A percentile compares a stretch with the other conserved stretches of the same genome.
Conservation (phyloP, 2,113 vertebrate genomes). For the Macrotus californicus region DNA sequence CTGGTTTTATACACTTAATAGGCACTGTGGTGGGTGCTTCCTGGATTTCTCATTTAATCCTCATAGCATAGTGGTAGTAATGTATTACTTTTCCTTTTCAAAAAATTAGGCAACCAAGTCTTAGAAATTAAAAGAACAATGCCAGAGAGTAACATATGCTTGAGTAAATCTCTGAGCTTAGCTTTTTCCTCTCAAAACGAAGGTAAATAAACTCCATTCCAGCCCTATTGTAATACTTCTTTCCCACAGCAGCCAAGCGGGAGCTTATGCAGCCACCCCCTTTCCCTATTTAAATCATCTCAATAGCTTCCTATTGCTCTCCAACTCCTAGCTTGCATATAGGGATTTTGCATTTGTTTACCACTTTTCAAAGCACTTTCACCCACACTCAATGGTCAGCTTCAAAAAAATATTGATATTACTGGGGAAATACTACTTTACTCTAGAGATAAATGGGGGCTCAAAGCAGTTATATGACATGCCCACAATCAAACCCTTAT, state of each 20-base stretch:
- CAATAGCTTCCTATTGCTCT: not conserved
- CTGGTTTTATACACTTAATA: not conserved
- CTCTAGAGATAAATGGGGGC: not conserved
- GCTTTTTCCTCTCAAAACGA: not conserved
- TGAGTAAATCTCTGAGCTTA: not conserved
- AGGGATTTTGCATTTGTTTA: constrained; percentile 18
- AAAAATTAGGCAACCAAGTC: not conserved
- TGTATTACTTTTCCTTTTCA: not conserved
- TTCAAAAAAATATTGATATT: not conserved
- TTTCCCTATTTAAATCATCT: not conserved
- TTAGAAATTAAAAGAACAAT: not conserved
- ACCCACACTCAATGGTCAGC: not conserved
- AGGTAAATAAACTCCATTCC: not conserved
- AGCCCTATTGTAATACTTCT: not conserved
- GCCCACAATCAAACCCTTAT: not conserved
- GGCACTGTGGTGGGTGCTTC: not conserved
- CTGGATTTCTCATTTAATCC: not conserved
- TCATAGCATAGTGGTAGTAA: not conserved
- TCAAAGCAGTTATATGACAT: not conserved
- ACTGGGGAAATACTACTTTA: not conserved
- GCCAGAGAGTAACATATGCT: not conserved
- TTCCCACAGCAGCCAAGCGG: not conserved
- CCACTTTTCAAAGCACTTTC: not conserved
- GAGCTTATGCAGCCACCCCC: not conserved
- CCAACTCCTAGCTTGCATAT: not conserved